A percentile compares a stretch with the other conserved stretches of the same genome.
Evolutionary conservation across 2,888 invertebrate species (phyloP).

Genomic region (Drosophila merina): DNA sequence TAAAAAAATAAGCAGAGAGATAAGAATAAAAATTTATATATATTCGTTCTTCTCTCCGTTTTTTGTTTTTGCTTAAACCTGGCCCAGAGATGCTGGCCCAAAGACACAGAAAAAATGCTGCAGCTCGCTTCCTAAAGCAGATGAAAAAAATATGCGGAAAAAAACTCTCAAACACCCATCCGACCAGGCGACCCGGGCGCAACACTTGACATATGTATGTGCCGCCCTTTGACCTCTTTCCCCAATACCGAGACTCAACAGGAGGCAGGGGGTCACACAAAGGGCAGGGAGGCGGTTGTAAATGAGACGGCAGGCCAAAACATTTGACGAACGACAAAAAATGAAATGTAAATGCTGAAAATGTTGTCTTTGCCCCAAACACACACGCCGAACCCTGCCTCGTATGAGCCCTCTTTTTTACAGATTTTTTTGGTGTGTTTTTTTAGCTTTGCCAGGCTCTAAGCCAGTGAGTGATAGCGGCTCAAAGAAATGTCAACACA

Average conservation of each 20-base stretch:
- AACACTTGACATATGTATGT: conserved; percentile 80
- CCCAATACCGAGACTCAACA: conserved; percentile 25
- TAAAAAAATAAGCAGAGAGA: conserved; percentile 45
- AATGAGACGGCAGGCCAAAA: conserved; percentile 60
- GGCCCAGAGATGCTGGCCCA: conserved; percentile 40
- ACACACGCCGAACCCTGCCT: conserved; percentile 17
- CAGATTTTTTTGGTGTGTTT: not conserved
- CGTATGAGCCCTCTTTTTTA: conserved; percentile 5
- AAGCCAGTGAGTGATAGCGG: conserved; percentile 71
- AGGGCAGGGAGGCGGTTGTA: conserved; percentile 42
- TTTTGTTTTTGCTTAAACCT: conserved; percentile 27
- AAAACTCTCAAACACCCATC: not conserved
- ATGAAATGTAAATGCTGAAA: conserved; percentile 67
- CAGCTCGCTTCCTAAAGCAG: conserved; percentile 1
- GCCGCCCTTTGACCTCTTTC: conserved; percentile 81
- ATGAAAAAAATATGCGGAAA: not conserved
- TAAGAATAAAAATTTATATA: conserved; percentile 76
- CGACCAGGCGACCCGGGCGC: conserved; percentile 48
- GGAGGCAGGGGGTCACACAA: not conserved
- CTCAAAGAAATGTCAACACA: conserved; percentile 79
- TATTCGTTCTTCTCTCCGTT: conserved; percentile 10
- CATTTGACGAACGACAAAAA: conserved; percentile 57
- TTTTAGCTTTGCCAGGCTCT: conserved; percentile 8
- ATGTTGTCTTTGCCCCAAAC: conserved; percentile 55
- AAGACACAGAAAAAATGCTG: conserved; percentile 28